Evolutionary conservation across 2,797 vertebrate genomes (phyloP).

Genomic region (Mastacembelus armatus): DNA sequence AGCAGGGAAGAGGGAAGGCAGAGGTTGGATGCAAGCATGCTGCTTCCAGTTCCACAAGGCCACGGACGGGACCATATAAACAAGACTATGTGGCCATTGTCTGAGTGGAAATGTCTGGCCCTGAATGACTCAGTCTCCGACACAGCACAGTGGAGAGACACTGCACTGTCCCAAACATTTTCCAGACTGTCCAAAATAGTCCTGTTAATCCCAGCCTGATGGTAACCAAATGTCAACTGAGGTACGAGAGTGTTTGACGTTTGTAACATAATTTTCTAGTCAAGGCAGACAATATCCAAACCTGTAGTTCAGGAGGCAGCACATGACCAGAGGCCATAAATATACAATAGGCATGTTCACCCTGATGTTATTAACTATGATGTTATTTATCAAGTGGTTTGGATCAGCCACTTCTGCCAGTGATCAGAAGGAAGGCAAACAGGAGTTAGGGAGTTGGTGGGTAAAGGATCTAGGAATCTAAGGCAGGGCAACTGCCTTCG

Average conservation of each 20-base stretch:
- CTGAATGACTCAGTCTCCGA: conserved; percentile 78
- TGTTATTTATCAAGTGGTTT: conserved; percentile 52
- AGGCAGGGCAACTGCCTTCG: conserved; percentile 74
- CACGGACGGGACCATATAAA: conserved; percentile 65
- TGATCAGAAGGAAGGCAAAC: conserved; percentile 37
- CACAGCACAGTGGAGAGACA: conserved; percentile 64
- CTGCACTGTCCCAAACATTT: conserved; percentile 72
- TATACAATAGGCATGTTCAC: conserved; percentile 54
- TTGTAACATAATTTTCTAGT: conserved; percentile 46
- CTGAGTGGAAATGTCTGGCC: conserved; percentile 81
- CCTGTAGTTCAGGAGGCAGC: conserved; percentile 38
- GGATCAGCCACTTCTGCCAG: conserved; percentile 67
- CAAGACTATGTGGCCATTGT: conserved; percentile 72
- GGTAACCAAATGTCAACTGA: conserved; percentile 78
- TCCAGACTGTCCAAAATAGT: conserved; percentile 82
- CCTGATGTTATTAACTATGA: conserved; percentile 34
- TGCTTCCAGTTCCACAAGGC: conserved; percentile 69
- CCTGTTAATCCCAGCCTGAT: conserved; percentile 71
- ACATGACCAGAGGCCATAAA: conserved; percentile 60
- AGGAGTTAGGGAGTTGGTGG: conserved; percentile 7
- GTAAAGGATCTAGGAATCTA: conserved; percentile 65
- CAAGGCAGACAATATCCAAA: conserved; percentile 54
- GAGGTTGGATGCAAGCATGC: conserved; percentile 35
- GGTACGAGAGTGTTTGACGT: conserved; percentile 54
- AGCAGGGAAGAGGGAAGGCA: conserved; percentile 32